phyloP scores from a whole-genome alignment of 2,113 vertebrate species.

The Solea solea region DNA sequence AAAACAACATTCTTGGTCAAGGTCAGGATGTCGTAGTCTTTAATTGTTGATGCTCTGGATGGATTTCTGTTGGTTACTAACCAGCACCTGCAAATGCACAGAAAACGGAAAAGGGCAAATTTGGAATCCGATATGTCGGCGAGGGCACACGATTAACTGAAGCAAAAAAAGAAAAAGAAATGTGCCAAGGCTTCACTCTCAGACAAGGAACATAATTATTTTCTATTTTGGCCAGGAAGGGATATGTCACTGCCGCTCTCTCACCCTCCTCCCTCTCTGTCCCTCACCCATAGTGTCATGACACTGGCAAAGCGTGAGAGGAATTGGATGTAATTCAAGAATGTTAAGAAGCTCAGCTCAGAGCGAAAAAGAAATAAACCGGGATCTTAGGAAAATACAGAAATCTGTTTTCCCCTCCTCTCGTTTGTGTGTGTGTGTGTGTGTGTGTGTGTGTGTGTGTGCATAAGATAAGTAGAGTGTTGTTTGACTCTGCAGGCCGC shows the following conservation, averaged over 20 bases:
- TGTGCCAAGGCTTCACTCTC: slow-evolving; percentile 36
- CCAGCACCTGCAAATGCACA: not conserved
- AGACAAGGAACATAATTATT: slow-evolving; percentile 64
- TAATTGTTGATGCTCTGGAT: too few relatives aligned
- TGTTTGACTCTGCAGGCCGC: slow-evolving; percentile 43
- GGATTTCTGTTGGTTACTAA: not conserved
- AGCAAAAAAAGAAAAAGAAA: slow-evolving; percentile 9
- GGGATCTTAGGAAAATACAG: slow-evolving; percentile 45
- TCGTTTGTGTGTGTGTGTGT: not conserved
- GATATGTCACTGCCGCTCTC: slow-evolving; percentile 38
- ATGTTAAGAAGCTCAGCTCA: slow-evolving; percentile 63
- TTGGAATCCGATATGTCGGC: slow-evolving; percentile 55
- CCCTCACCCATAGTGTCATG: slow-evolving; percentile 54
- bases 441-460: slow-evolving; percentile 37
- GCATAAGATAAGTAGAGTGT: slow-evolving; percentile 63
- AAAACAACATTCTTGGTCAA: too few relatives aligned
- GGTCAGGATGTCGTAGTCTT: too few relatives aligned
- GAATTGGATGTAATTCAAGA: slow-evolving; percentile 65
- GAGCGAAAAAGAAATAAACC: slow-evolving; percentile 55
- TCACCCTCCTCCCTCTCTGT: not conserved
- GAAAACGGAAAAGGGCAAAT: slow-evolving; percentile 28
- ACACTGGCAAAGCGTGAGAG: slow-evolving; percentile 51
- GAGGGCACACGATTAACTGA: slow-evolving; percentile 48
- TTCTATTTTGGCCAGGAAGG: slow-evolving; percentile 58
- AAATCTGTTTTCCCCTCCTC: slow-evolving; percentile 7